Evolutionary conservation across 2,888 invertebrate species (phyloP), one percentile per base, ranked within the genome.

Genomic region (Drosophila anomalipes): DNA sequence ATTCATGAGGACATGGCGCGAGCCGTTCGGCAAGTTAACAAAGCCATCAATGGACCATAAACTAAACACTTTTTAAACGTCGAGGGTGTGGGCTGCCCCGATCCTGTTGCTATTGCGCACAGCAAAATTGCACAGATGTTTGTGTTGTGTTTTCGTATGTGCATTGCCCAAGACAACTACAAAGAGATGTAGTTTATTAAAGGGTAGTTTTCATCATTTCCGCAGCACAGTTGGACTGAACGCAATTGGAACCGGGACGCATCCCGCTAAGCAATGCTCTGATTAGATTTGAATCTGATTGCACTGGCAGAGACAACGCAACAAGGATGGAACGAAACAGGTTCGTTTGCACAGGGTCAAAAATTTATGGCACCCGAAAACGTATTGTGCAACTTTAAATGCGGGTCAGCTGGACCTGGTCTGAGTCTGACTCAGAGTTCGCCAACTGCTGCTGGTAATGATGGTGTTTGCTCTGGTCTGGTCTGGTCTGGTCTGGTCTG

Each of bases 181-280:
- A 62, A 39, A 66, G 41, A n/a, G 61, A 64, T 47, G 39, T 74
- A 76, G 81, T 89, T 89, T 85, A 92, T 89, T 78, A 89, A 92
- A 92, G 93, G 93, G 92, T 93, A 93, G 93, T 92, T 93, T 92
- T 91, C 88, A 92, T 88, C 88, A 90, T 91, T 89, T 82, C 77
- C 83, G 78, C 70, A 77, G 86, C 89, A 79, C 86, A 89, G 91
- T 91, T 79, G 82, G 81, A 84, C 73, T 79, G 58, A 39, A 39
- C 47, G 74, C 77, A 86, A 88, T 90, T 81, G 86, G 86, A 86
- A 87, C 65, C 71, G 64, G 79, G 72, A 69, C 64, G 44, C 76
- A 53, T 59, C 33, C 79, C 86, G 85, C 89, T 79, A 83, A 88
- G 74, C 77, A 71, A 65, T 75, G 61, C 78, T 77, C 81, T 87